Percentiles rank a stretch among this genome's conserved stretches.
Evolutionary conservation across 2,888 invertebrate genomes (phyloP).

Genomic region (Lamellibrachia satsuma): DNA sequence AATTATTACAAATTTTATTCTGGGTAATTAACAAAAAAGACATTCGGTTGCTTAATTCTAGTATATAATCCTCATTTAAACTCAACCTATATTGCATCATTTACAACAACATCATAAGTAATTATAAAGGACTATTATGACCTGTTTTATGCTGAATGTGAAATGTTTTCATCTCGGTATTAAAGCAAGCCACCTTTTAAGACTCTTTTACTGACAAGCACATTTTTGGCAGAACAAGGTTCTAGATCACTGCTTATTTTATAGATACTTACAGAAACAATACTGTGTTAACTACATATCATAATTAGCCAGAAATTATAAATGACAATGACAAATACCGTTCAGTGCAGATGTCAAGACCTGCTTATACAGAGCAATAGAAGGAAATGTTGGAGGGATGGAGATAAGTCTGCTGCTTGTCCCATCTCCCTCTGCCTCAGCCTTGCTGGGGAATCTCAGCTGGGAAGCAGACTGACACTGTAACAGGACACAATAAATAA

Average conservation of each 20-base stretch:
- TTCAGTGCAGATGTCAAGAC: slow-evolving; percentile 45
- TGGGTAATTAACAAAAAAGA: no score
- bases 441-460: slow-evolving; percentile 46
- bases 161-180: no score
- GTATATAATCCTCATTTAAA: no score
- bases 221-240: not conserved
- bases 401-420: slow-evolving; percentile 43
- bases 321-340: slow-evolving; percentile 38
- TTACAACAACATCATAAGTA: no score
- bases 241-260: not conserved
- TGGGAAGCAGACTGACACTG: slow-evolving; percentile 34
- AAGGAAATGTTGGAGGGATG: slow-evolving; percentile 48
- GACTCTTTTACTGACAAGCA: no score
- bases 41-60: no score
- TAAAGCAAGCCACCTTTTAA: no score
- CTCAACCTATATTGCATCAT: no score
- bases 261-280: not conserved
- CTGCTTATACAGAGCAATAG: slow-evolving; percentile 47
- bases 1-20: no score
- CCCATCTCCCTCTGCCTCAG: slow-evolving; percentile 44
- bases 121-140: no score
- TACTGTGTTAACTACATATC: not conserved
- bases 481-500: not conserved
- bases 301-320: not conserved
- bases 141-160: no score